Percentiles rank a stretch among this genome's conserved stretches.
These are phyloP conservation scores for Eudyptes chrysolophus DNA, from an alignment of 2,113 vertebrate species.

Conservation along the genomic window DNA sequence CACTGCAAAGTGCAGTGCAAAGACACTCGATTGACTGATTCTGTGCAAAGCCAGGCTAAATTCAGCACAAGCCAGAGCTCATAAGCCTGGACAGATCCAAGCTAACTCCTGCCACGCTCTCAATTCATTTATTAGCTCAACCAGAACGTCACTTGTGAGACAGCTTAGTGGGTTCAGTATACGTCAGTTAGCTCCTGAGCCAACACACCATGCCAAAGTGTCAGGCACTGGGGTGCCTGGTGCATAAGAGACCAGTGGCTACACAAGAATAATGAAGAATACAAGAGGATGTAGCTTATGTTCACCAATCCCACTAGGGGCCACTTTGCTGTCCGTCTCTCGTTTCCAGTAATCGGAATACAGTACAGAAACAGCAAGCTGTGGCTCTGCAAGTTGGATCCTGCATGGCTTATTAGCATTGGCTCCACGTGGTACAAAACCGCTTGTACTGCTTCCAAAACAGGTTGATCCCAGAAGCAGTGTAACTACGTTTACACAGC, in stretches of 20 bases:
- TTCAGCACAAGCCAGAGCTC: not conserved
- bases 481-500: not conserved
- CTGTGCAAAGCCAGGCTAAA: not conserved
- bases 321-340: not conserved
- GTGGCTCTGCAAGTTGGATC: not conserved
- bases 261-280: not conserved
- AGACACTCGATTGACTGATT: not conserved
- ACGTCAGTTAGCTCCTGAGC: not conserved
- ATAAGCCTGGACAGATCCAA: not conserved
- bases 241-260: not conserved
- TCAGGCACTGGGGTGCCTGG: accelerated
- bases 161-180: not conserved
- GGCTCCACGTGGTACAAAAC: not conserved
- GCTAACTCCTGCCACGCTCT: not conserved
- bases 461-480: not conserved
- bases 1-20: not conserved
- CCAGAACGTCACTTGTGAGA: not conserved
- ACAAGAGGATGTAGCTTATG: not conserved
- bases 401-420: not conserved
- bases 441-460: not conserved
- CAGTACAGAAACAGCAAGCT: not conserved
- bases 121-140: not conserved
- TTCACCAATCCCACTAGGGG: not conserved
- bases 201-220: accelerated
- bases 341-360: accelerated